Evolutionary conservation across 2,888 invertebrate genomes (phyloP).

Genomic region (Dolichomitus sp.): DNA sequence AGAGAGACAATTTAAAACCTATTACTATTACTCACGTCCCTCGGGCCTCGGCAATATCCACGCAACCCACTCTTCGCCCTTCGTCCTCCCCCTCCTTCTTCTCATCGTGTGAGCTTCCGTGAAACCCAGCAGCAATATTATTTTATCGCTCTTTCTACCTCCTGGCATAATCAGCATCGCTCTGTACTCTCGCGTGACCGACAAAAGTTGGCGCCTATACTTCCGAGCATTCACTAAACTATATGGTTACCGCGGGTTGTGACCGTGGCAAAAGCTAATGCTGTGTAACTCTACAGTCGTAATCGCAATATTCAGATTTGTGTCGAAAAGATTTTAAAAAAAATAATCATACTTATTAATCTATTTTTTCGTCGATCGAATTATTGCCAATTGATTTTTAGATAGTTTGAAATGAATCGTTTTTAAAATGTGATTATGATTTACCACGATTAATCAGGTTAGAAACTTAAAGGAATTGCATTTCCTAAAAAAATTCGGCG

Average conservation of each 20-base stretch:
- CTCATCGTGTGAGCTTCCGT: constrained; percentile 31
- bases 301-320: too few species aligned
- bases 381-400: too few species aligned
- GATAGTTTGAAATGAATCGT: too few species aligned
- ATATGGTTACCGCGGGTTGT: neutral
- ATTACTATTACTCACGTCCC: constrained; percentile 82
- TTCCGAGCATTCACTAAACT: constrained; percentile 9
- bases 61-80: constrained; percentile 15
- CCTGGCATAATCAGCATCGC: constrained; percentile 27
- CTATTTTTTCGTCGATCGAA: too few species aligned
- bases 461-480: too few species aligned
- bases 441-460: too few species aligned
- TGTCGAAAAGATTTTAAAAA: too few species aligned
- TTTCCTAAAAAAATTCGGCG: too few species aligned
- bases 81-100: constrained; percentile 1
- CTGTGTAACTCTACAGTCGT: too few species aligned
- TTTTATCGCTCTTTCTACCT: constrained; percentile 32
- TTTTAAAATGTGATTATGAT: too few species aligned
- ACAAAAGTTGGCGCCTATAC: constrained; percentile 60
- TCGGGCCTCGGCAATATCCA: constrained; percentile 47
- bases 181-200: constrained; percentile 63
- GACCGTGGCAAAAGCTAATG: neutral
- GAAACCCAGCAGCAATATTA: constrained; percentile 25
- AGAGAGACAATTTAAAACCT: constrained; percentile 85
- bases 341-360: too few species aligned